Conservation (phyloP, 2,113 vertebrate genomes). For the Empidonax alnorum region DNA sequence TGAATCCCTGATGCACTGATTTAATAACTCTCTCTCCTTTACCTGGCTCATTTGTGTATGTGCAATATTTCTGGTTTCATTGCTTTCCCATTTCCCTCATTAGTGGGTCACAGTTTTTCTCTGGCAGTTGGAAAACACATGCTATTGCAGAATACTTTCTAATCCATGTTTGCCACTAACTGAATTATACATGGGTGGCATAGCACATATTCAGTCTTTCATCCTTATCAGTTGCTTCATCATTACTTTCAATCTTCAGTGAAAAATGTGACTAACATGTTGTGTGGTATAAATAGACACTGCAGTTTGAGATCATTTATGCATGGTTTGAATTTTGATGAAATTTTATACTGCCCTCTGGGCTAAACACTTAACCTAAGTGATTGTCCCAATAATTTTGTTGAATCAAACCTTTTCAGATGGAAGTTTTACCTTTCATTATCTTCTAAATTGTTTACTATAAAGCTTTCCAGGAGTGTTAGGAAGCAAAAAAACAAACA, state of each 20-base stretch:
- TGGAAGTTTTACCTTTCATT: conserved; percentile 73
- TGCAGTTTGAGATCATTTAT: conserved; percentile 69
- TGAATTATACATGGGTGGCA: conserved; percentile 67
- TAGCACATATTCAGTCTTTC: conserved; percentile 54
- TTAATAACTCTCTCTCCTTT: not conserved
- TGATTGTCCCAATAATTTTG: conserved; percentile 71
- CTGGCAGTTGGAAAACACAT: not conserved
- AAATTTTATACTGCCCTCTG: conserved; percentile 72
- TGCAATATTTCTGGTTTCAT: not conserved
- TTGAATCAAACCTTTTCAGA: conserved; percentile 71
- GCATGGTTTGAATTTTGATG: conserved; percentile 75
- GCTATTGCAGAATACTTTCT: conserved; percentile 14
- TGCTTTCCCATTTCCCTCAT: not conserved
- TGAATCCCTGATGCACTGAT: not conserved
- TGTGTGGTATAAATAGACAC: conserved; percentile 70
- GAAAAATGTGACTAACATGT: conserved; percentile 67
- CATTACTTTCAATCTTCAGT: conserved; percentile 60
- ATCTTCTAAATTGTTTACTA: conserved; percentile 68
- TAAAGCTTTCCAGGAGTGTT: conserved; percentile 52
- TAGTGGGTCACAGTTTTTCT: conserved; percentile 26
- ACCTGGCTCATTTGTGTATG: not conserved
- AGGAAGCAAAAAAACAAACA: conserved; percentile 39
- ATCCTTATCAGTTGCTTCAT: conserved; percentile 67
- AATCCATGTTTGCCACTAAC: conserved; percentile 34
- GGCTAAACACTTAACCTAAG: conserved; percentile 75